These are phyloP conservation scores for Tympanoctomys barrerae DNA, from an alignment of 2,797 vertebrate species.

Conservation along the genomic window DNA sequence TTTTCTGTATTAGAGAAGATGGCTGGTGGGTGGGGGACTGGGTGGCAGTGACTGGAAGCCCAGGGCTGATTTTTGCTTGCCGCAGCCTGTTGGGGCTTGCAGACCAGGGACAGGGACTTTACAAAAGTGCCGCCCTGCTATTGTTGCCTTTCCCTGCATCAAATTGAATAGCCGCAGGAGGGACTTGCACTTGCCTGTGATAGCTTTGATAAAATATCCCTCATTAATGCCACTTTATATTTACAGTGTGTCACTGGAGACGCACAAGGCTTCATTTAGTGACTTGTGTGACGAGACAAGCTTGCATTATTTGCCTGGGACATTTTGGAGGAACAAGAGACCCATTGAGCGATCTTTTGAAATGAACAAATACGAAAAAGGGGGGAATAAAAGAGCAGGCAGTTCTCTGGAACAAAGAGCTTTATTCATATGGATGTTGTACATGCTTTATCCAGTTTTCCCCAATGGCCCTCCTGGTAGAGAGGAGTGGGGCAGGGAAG, in stretches of 20 bases:
- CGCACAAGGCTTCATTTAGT: conserved; percentile 85
- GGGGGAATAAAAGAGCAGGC: conserved; percentile 85
- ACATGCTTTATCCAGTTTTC: conserved; percentile 82
- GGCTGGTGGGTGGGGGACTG: conserved; percentile 22
- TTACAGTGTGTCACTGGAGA: conserved; percentile 85
- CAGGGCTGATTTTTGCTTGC: background rate
- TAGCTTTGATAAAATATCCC: conserved; percentile 81
- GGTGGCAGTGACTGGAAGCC: background rate
- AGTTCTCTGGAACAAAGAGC: conserved; percentile 88
- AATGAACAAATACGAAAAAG: conserved; percentile 83
- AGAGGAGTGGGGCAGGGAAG: conserved; percentile 57
- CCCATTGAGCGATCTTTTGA: conserved; percentile 88
- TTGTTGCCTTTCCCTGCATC: conserved; percentile 73
- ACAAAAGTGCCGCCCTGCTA: conserved; percentile 70
- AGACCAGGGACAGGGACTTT: conserved; percentile 28
- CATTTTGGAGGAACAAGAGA: conserved; percentile 87
- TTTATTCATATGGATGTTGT: conserved; percentile 86
- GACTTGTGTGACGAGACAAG: conserved; percentile 81
- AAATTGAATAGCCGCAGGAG: conserved; percentile 78
- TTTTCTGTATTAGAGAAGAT: conserved; percentile 48
- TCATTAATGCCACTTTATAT: conserved; percentile 84
- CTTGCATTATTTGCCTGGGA: conserved; percentile 83
- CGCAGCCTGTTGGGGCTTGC: conserved; percentile 36
- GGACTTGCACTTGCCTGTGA: conserved; percentile 78
- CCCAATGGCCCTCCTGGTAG: conserved; percentile 72